Evolutionary conservation across 2,797 vertebrate genomes (phyloP).

Genomic region (Catharus ustulatus): DNA sequence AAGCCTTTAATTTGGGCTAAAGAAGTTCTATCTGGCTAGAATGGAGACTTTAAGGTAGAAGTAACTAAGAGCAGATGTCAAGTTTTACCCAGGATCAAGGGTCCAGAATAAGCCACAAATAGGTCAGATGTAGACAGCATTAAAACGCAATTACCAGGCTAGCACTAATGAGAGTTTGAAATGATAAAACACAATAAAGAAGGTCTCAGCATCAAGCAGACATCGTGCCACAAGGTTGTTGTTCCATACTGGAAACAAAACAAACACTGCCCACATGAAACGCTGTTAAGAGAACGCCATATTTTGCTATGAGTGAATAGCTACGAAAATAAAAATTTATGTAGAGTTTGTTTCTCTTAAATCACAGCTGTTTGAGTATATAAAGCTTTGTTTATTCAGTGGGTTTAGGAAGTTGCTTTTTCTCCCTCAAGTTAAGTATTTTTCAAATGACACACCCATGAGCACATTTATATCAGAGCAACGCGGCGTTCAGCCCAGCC

Average conservation of each 20-base stretch:
- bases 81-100: background rate
- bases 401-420: background rate
- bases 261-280: background rate
- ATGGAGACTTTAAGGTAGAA: background rate
- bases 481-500: accelerated
- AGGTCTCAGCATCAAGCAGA: background rate
- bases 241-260: background rate
- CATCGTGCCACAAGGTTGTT: accelerated
- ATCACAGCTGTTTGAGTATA: background rate
- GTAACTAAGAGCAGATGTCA: background rate
- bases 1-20: background rate
- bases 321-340: background rate
- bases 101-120: background rate
- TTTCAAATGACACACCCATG: background rate
- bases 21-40: background rate
- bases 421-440: background rate
- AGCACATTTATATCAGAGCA: background rate
- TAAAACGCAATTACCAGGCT: background rate
- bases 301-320: background rate
- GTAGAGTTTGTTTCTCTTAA: background rate
- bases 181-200: background rate
- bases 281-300: background rate
- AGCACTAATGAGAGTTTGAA: background rate
- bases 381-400: background rate
- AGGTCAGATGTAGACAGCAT: background rate